A percentile compares a stretch with the other conserved stretches of the same genome.
Conservation (phyloP, 2,113 vertebrate species). For the Hypomesus transpacificus region DNA sequence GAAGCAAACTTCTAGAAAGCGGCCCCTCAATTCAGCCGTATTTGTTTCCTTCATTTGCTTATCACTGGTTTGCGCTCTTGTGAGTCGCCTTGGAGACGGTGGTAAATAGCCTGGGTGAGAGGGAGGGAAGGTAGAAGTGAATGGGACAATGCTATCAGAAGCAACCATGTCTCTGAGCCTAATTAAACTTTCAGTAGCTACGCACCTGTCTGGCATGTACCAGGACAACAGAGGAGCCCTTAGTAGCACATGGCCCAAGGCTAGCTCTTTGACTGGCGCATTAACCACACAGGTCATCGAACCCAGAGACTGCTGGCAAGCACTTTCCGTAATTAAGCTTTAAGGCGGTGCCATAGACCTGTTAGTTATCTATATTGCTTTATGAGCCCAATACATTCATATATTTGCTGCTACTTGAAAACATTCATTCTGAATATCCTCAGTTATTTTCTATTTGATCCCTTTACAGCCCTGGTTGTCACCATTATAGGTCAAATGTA, state of each 20-base stretch:
- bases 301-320: background rate
- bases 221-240: slow-evolving; percentile 39
- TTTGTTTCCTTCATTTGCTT: slow-evolving; percentile 77
- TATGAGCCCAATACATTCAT: too few relatives aligned
- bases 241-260: slow-evolving; percentile 11
- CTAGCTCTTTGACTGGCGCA: slow-evolving; percentile 7
- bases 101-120: slow-evolving; percentile 63
- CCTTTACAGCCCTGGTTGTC: background rate
- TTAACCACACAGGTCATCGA: slow-evolving; percentile 2
- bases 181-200: slow-evolving; percentile 77
- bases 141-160: slow-evolving; percentile 64
- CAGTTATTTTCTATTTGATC: background rate
- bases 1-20: slow-evolving; percentile 41
- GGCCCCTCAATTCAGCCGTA: slow-evolving; percentile 59
- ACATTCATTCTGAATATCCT: background rate
- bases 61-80: slow-evolving; percentile 56
- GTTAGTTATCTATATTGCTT: too few relatives aligned
- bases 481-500: background rate
- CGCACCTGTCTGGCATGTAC: slow-evolving; percentile 53
- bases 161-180: slow-evolving; percentile 60
- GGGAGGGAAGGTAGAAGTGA: slow-evolving; percentile 54
- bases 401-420: background rate
- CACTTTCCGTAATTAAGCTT: background rate
- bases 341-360: too few relatives aligned
- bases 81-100: slow-evolving; percentile 61